Conservation (phyloP, 2,113 vertebrate genomes). For the Sorex araneus region DNA sequence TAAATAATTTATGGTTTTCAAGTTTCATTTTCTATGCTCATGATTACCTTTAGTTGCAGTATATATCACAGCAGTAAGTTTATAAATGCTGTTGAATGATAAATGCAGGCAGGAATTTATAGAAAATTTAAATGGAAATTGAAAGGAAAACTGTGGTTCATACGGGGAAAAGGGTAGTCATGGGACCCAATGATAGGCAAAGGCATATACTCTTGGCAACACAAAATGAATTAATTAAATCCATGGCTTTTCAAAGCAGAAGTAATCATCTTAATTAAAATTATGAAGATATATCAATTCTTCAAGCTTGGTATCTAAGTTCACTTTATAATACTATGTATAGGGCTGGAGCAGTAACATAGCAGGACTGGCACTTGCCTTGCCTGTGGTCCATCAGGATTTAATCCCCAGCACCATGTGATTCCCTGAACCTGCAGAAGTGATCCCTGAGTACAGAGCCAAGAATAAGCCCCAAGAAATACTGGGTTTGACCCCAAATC, state of each 20-base stretch:
- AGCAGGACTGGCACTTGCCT: no score
- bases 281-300: background rate
- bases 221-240: slow-evolving; percentile 9
- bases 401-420: no score
- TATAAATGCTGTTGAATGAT: background rate
- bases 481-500: no score
- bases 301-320: background rate
- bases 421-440: no score
- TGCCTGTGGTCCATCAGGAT: no score
- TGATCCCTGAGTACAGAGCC: no score
- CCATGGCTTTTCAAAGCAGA: background rate
- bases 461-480: no score
- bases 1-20: slow-evolving; percentile 18
- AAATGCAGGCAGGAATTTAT: background rate
- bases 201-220: background rate
- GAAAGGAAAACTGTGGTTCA: background rate
- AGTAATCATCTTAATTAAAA: slow-evolving; percentile 15
- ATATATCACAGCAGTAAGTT: background rate
- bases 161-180: background rate
- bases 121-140: background rate
- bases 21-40: slow-evolving; percentile 11
- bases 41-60: slow-evolving; percentile 11
- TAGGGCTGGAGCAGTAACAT: no score
- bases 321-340: no score
- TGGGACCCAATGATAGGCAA: background rate